These are phyloP conservation scores for Crotalus horridus DNA, from an alignment of 2,113 vertebrate genomes.

Conservation along the genomic window DNA sequence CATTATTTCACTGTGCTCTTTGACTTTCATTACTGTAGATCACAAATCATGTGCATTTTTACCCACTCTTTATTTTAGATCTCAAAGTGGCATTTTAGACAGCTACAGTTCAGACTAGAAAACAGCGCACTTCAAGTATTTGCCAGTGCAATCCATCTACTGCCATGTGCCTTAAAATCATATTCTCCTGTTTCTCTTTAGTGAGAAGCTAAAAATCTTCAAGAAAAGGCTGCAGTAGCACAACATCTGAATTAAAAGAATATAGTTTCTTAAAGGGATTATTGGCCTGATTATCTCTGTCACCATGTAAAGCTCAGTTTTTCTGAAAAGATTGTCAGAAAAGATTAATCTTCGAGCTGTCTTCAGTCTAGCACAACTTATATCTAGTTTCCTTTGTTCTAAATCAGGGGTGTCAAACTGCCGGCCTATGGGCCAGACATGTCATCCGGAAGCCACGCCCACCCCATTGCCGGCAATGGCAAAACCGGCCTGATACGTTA, in stretches of 20 bases:
- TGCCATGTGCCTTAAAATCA: not conserved
- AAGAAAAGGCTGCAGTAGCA: not conserved
- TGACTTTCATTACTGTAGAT: not conserved
- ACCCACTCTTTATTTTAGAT: not conserved
- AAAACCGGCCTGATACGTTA: too few species aligned
- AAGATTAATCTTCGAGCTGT: not conserved
- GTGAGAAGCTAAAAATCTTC: not conserved
- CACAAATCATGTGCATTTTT: not conserved
- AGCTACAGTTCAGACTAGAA: not conserved
- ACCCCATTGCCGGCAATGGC: too few species aligned
- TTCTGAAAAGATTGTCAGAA: not conserved
- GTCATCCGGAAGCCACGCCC: too few species aligned
- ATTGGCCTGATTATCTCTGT: not conserved
- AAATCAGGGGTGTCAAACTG: too few species aligned
- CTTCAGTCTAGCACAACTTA: not conserved
- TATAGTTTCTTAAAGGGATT: not conserved
- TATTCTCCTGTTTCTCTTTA: not conserved
- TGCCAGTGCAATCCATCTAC: not conserved
- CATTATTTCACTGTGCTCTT: not conserved
- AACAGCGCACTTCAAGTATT: not conserved
- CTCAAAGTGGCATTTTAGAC: not conserved
- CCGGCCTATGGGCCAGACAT: too few species aligned
- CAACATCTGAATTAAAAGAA: not conserved
- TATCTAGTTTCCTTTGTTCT: not conserved
- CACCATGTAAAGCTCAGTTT: not conserved